A percentile compares a stretch with the other conserved stretches of the same genome.
Conservation (phyloP, 2,797 vertebrate genomes). For the Hoplostethus mediterraneus region DNA sequence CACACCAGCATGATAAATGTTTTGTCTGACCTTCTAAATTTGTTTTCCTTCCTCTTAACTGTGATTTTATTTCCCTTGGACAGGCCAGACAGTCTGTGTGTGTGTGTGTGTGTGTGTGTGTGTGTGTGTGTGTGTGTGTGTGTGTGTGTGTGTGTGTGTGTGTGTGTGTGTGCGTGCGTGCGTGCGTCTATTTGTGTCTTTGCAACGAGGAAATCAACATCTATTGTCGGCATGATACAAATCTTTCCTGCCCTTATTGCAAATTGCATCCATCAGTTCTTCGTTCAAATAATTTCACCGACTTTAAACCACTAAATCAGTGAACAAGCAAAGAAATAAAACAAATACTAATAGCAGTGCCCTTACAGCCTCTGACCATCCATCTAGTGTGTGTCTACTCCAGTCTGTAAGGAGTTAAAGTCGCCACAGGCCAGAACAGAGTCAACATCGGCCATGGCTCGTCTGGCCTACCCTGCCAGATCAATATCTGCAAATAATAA, state of each 20-base stretch:
- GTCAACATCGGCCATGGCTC: constrained; percentile 87
- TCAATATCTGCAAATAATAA: constrained; percentile 99
- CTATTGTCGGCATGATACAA: constrained; percentile 38
- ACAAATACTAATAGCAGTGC: constrained; percentile 18
- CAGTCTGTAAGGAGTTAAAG: constrained; percentile 86
- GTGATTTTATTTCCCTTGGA: constrained; percentile 81
- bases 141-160: too few relatives aligned
- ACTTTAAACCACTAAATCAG: constrained; percentile 12
- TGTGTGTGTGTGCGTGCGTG: too few relatives aligned
- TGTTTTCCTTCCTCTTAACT: constrained; percentile 81
- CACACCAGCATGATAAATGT: constrained; percentile 83
- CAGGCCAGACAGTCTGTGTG: constrained; percentile 53
- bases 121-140: background rate
- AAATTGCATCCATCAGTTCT: constrained; percentile 37
- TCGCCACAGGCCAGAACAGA: constrained; percentile 88
- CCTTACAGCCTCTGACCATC: constrained; percentile 55
- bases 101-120: too few relatives aligned
- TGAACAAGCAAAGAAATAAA: constrained; percentile 40
- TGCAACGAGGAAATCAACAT: constrained; percentile 37
- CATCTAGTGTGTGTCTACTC: constrained; percentile 54
- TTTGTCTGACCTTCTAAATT: constrained; percentile 82
- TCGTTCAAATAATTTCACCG: constrained; percentile 43
- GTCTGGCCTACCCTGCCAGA: constrained; percentile 90
- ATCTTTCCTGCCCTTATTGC: constrained; percentile 39
- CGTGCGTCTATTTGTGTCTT: constrained; percentile 36